Evolutionary conservation across 2,113 vertebrate genomes (phyloP), one percentile per base, ranked within the genome.

Genomic region (Oxygymnocypris stewartii): DNA sequence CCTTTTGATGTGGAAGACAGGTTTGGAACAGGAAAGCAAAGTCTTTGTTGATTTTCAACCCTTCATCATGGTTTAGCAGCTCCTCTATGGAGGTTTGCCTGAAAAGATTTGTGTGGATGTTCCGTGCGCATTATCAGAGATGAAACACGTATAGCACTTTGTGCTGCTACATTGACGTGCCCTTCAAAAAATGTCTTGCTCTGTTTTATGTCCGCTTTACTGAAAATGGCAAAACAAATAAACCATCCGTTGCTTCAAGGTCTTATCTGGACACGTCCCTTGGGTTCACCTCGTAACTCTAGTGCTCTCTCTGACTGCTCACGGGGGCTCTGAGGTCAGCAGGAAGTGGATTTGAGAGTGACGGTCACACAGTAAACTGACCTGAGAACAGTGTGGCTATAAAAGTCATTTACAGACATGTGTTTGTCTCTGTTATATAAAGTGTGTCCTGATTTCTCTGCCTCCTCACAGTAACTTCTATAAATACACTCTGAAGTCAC

Each of bases 401-500:
- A 20, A 20, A 59, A 82, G 59, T 16, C 77, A 37, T 40, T 78
- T 78, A 57, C 57, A 28, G 57, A 80, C 63, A 63, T 18, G 23
- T 63, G 71, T 74, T 25, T 47, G 59, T 18, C 23, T 20, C 25
- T 79, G 18, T 78, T 78, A 61, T 42, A 51, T 73, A 49, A 54
- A 63, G 54, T 16, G 63, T 44, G 35, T 20, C 85, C 47, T 79
- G 71, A 23, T 81, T 84, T 69, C 74, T 81, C 47, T 35, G 28
- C 71, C 69, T 51, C 76, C 86, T 87, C 88, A 83, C 85, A 79
- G 89, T 86, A 85, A 80, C 80, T 57, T 88, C 88, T 91, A 89
- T 87, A 90, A 88, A 91, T 91, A 91, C 88, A 65, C 25, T 31
- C 42, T 88, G 87, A 89, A 90, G 88, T 84, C 85, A 87, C 69